Percentiles rank a stretch among this genome's conserved stretches.
Evolutionary conservation across 2,113 vertebrate species (phyloP).

Genomic region (Sprattus sprattus): DNA sequence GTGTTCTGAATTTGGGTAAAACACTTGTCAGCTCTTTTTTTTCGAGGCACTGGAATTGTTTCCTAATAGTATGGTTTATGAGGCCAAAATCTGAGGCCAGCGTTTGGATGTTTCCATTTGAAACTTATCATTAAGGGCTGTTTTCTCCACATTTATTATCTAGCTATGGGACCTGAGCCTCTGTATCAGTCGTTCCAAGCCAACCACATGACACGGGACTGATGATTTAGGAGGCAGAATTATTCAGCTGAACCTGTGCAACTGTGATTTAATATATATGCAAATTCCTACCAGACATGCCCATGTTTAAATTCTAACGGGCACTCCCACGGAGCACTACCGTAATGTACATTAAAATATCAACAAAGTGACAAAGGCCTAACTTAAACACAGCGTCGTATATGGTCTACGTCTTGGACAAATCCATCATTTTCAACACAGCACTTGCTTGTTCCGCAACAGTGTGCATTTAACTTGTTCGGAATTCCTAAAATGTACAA

Average conservation of each 20-base stretch:
- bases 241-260: slow-evolving; percentile 15
- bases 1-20: slow-evolving; percentile 62
- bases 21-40: slow-evolving; percentile 69
- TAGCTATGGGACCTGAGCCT: slow-evolving; percentile 54
- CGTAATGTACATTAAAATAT: background rate
- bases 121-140: slow-evolving; percentile 66
- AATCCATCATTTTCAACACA: background rate
- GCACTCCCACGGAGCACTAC: background rate
- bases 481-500: background rate
- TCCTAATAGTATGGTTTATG: slow-evolving; percentile 69
- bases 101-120: slow-evolving; percentile 68
- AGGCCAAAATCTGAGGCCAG: slow-evolving; percentile 54
- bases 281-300: slow-evolving; percentile 6
- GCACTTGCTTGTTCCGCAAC: background rate
- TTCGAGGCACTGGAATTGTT: slow-evolving; percentile 52
- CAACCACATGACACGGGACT: slow-evolving; percentile 53
- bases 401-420: background rate
- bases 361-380: background rate
- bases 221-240: slow-evolving; percentile 6
- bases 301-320: background rate
- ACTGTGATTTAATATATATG: slow-evolving; percentile 11
- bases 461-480: background rate
- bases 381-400: background rate
- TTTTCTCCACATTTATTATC: slow-evolving; percentile 60
- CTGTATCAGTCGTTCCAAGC: slow-evolving; percentile 60